Base-by-base conservation (phyloP, 2,113 vertebrate genomes). In the Cochlearius cochlearius region DNA sequence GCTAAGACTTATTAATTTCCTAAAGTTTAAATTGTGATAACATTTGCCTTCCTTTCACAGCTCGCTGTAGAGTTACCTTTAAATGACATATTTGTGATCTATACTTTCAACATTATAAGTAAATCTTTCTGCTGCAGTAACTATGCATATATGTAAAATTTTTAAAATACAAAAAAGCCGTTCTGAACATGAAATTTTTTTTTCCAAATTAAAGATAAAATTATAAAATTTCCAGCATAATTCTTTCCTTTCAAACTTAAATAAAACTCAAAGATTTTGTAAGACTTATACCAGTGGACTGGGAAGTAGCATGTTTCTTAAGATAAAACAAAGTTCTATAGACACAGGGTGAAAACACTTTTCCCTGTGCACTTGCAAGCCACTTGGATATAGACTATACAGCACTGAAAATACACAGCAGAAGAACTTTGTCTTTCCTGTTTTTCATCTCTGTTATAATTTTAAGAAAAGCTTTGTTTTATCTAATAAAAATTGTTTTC, bases 361-460 rank as follows among this genome's bases (percentile, higher is more conserved):
- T 90, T 78, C 14, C 7, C 4, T 45, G 2, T 36, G 16, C 25
- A 62, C 3, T 55, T 7, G 4, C 26, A 62, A 11, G 6, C 5
- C 9, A 53, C 12, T 39, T 38, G 12, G 5, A 55, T 71, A 38
- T 13, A 56, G 7, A 39, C 1, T 26, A 41, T 36, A 11, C 39
- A 27, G 8, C 16, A 66, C 8, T 50, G 20, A 75, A 92, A 76
- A 71, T 17, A 45, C 8, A 38, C 4, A 59, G 15, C 3, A 41
- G 18, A 49, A 0, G 22, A 66, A 22, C 5, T 36, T 73, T 36
- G 0, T 43, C n/a, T 49, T 68, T 27, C 16, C 3, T 47, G 5
- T 19, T 59, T 64, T 62, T 43, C 1, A 36, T 8, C 2, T 5
- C 2, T 62, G 21, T 67, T 45, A 49, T 39, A 0, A 27, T 62